Evolutionary conservation across 92 coral and sea anemone species (phyloP).

Genomic region (Scolanthus callimorphus): DNA sequence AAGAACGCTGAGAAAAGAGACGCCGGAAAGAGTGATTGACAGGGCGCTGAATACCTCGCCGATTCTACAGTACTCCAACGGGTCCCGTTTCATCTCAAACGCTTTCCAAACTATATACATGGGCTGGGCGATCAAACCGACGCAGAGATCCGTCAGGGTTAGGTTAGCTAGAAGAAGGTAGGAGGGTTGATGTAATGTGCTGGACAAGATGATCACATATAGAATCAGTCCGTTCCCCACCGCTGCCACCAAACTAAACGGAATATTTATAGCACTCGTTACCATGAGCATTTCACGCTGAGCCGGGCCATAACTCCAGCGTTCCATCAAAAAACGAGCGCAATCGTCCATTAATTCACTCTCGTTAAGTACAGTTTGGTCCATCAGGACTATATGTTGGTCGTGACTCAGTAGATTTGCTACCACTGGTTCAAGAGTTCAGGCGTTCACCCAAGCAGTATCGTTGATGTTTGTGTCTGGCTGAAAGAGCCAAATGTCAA

Average conservation of each 20-base stretch:
- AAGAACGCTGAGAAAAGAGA: neutral
- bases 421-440: no score
- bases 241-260: neutral
- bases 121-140: neutral
- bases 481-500: no score
- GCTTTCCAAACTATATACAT: neutral
- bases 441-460: no score
- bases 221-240: slow-evolving; percentile 1
- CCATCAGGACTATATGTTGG: neutral
- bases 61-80: neutral
- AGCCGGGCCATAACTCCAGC: neutral
- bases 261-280: neutral
- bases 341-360: neutral
- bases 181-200: neutral
- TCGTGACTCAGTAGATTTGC: no score
- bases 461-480: no score
- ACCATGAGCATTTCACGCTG: neutral
- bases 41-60: neutral
- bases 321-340: neutral
- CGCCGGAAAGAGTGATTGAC: neutral
- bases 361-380: neutral
- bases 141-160: neutral
- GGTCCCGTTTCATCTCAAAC: neutral
- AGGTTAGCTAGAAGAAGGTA: neutral
- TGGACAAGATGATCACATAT: neutral